Evolutionary conservation across 1,140 invertebrate species (phyloP), one percentile per base, ranked within the genome.

Genomic region (Notospermus geniculatus): DNA sequence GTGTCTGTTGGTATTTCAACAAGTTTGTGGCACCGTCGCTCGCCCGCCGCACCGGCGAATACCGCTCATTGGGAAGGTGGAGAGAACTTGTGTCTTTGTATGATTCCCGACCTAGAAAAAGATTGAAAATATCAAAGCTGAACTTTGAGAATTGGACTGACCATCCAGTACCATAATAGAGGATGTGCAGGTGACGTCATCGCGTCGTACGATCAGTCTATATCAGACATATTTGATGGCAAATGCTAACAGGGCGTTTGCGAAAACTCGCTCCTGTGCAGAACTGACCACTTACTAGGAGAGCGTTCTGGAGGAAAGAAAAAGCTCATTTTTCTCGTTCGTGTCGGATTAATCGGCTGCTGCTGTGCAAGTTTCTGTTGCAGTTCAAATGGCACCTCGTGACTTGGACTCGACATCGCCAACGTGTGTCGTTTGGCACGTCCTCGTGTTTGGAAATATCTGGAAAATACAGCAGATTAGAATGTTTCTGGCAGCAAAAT

Each of bases 11-110:
- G 77, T 86, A 74, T 80, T 82, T 83, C 57, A 83, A 67, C 78
- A 83, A 67, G 72, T 81, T 70, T 65, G 85, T 68, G 76, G 85
- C 86, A 30, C 88, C 90, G 82, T 94, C 93, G 63, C 90, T 92
- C 29, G 92, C 92, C 67, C 94, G 84, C 45, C 94, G 85, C 15
- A 95, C 92, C 0, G 92, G 92, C 62, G 91, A 93, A 77, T 92
- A 96, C 57, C 93, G 85, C 80, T 93, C 91, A 39, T 85, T 85
- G 61, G 87, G 85, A 52, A 81, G 80, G 78, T 87, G 84, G 5
- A 83, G 65, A 19, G 74, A 74, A 62, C 80, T 82, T 1, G 80
- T 66, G 55, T 86, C 86, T 73, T 86, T 85, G 72, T 84, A 84
- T 55, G 81, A 82, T 61, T 86, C 85, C 41, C 84, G 80, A 54